Percentiles rank a stretch among this genome's conserved stretches.
These are phyloP conservation scores for Meriones psammophilus DNA, from an alignment of 2,797 vertebrate species.

Conservation along the genomic window DNA sequence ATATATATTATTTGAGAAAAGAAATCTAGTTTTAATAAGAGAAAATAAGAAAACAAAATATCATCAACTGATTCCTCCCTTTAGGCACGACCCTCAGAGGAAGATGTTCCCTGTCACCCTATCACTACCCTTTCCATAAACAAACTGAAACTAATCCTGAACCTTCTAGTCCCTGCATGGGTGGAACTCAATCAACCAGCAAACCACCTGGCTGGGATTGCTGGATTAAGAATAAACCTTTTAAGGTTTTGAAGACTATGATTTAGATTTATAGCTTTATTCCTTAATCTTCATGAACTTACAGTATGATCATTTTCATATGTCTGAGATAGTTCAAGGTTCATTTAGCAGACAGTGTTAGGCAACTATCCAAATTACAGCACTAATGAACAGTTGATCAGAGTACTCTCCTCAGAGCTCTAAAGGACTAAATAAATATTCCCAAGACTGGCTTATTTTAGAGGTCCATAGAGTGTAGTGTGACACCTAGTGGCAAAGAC, in stretches of 20 bases:
- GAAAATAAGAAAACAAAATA: background rate
- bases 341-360: slow-evolving; percentile 48
- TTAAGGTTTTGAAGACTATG: slow-evolving; percentile 49
- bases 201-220: slow-evolving; percentile 20
- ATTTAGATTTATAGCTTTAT: slow-evolving; percentile 65
- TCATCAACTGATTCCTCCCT: background rate
- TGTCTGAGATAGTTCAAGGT: slow-evolving; percentile 32
- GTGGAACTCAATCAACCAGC: slow-evolving; percentile 15
- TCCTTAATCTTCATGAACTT: slow-evolving; percentile 70
- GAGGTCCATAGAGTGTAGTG: slow-evolving; percentile 44
- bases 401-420: background rate
- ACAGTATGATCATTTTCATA: slow-evolving; percentile 41
- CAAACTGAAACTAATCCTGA: slow-evolving; percentile 4
- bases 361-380: slow-evolving; percentile 42
- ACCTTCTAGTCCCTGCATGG: background rate
- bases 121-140: slow-evolving; percentile 7
- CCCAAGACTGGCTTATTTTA: slow-evolving; percentile 49
- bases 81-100: background rate
- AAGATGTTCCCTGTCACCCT: background rate
- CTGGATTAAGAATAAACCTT: slow-evolving; percentile 63
- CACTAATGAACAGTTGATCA: background rate
- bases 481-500: slow-evolving; percentile 73
- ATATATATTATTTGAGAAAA: background rate
- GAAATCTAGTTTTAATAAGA: background rate
- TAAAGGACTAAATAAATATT: slow-evolving; percentile 33